Evolutionary conservation across 2,888 invertebrate species (phyloP).

Genomic region (Trissolcus japonicus): DNA sequence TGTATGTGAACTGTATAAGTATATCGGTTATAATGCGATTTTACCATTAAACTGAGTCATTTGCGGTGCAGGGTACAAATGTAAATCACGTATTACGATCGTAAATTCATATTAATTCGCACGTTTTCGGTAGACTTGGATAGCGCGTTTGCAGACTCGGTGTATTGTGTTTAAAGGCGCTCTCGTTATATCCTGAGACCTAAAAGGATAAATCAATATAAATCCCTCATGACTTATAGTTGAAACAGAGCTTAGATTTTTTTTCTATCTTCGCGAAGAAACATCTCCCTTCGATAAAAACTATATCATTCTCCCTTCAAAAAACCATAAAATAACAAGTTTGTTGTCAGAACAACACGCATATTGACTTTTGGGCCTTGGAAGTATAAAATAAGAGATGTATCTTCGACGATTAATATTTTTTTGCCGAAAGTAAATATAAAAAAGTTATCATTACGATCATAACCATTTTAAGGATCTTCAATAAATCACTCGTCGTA

Average conservation of each 20-base stretch:
- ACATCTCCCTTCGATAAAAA: slow-evolving; percentile 19
- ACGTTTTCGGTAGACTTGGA: slow-evolving; percentile 36
- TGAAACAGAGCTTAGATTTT: slow-evolving; percentile 25
- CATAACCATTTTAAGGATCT: background rate
- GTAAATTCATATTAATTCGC: slow-evolving; percentile 53
- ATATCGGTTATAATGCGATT: slow-evolving; percentile 50
- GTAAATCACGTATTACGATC: slow-evolving; percentile 48
- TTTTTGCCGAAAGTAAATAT: slow-evolving; percentile 6
- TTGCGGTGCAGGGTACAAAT: slow-evolving; percentile 43
- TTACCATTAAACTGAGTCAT: slow-evolving; percentile 44
- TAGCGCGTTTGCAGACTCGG: slow-evolving; percentile 16
- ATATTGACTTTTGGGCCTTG: too few relatives aligned
- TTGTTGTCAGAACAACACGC: too few relatives aligned
- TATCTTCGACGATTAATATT: too few relatives aligned
- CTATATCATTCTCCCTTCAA: too few relatives aligned
- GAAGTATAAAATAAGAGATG: too few relatives aligned
- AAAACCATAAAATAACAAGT: too few relatives aligned
- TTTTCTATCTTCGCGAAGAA: slow-evolving; percentile 20
- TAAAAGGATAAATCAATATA: slow-evolving; percentile 15
- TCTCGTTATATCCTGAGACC: slow-evolving; percentile 18
- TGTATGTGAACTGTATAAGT: slow-evolving; percentile 28
- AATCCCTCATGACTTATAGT: slow-evolving; percentile 25
- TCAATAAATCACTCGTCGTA: too few relatives aligned
- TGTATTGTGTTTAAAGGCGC: slow-evolving; percentile 29
- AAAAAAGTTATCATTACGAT: slow-evolving; percentile 25